Evolutionary conservation across 1,140 invertebrate genomes (phyloP), one percentile per base, ranked within the genome.

Genomic region (Pissodes strobi): DNA sequence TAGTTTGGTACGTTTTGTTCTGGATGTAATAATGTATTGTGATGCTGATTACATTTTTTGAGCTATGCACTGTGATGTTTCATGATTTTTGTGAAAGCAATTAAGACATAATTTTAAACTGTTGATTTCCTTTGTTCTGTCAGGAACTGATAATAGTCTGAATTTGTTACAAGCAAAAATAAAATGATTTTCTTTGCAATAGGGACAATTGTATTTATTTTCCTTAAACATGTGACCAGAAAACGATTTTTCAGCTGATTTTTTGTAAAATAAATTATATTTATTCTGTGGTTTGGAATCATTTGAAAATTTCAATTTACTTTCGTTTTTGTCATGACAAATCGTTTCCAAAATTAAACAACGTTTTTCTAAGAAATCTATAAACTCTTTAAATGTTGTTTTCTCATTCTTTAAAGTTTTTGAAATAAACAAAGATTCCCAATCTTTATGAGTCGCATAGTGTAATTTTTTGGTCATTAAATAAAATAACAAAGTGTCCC

Each of bases 401-500:
- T 18, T 37, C 19, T 53, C 25, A 37, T 38, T 38, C 1, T 19
- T n/a, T 9, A 9, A 4, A 9, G 6, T 9, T 48, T 48, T 48
- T 21, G 15, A 48, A 37, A 53, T 53, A 37, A 37, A 37, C 9
- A 53, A 37, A 6, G 25, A 23, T 53, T 53, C 51, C 51, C 51
- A 53, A 15, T 53, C 15, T 12, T 38, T 18, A 2, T 17, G 25
- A 10, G 51, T 53, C 4, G n/a, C 2, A 2, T 9, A 18, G 12
- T 53, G 9, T 19, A 53, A 37, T 37, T 53, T 53, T 53, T 30
- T 37, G 1, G 34, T 19, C n/a, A 53, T 10, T 37, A 53, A 9
- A 53, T 34, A 53, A 37, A 53, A 37, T 38, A 53, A 37, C 2
- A 53, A n/a, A 3, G 51, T 53, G 30, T 53, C 25, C 51, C 51